Base-by-base conservation (phyloP, 2,113 vertebrate genomes). In the Malurus cyaneus region DNA sequence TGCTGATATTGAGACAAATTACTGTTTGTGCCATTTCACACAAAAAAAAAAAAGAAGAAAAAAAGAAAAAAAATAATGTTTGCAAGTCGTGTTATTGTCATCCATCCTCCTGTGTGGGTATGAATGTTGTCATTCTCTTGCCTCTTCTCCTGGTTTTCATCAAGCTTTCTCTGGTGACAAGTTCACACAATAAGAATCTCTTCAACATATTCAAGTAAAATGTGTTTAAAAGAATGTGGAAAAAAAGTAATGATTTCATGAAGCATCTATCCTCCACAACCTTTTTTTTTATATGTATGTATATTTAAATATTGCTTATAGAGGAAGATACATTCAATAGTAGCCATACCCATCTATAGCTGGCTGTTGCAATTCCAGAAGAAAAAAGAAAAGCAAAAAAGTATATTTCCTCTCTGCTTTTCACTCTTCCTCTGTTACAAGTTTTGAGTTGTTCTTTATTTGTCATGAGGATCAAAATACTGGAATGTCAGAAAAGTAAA, bases 391-490 rank as follows among this genome's bases (percentile, higher is more conserved):
- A 73, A 85, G 8, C 10, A 3, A 32, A 74, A 78, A 60, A 36
- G 5, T 54, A 12, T 78, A 4, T 69, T 91, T 66, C 17, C 9
- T 71, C 9, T 64, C 31, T 79, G 24, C 8, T 64, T 53, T 56
- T 81, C 24, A 56, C 18, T 79, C 39, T 59, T 78, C 9, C 2
- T 42, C 25, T 46, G 4, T 62, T 59, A 31, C 29, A 89, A 31
- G 81, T 59, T 84, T 81, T 81, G 50, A 71, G 10, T 46, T 86
- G 44, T 18, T 67, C 69, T 89, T 69, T 89, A 67, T 89, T 80
- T 87, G 56, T 67, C 32, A 61, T 54, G 62, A 50, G 34, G 59
- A 83, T 61, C 54, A 82, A 86, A 88, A 64, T 69, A 56, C 29
- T 39, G 18, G 50, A 72, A 82, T 73, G n/a, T 53, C 74, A 83